Evolutionary conservation across 2,888 invertebrate species (phyloP).

Genomic region (Athrips mouffetella): DNA sequence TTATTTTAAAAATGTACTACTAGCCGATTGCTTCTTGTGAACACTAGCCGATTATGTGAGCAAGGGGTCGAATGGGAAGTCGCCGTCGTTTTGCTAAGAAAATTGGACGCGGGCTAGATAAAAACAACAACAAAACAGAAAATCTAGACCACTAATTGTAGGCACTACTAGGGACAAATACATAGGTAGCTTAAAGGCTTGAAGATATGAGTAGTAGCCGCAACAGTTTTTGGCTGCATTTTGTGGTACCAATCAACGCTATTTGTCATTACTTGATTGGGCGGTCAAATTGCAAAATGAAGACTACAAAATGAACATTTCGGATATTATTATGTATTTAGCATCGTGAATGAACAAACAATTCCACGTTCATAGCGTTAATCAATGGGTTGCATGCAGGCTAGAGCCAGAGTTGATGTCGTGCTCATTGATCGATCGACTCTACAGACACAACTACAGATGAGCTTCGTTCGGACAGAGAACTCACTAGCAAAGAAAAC

Average conservation of each 20-base stretch:
- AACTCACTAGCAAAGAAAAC: conserved; percentile 48
- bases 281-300: too few relatives aligned
- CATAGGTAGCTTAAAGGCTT: too few relatives aligned
- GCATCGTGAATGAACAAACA: conserved; percentile 77
- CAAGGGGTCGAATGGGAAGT: too few relatives aligned
- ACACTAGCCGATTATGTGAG: conserved; percentile 4
- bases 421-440: conserved; percentile 77
- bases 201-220: too few relatives aligned
- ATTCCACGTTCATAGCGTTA: conserved; percentile 77
- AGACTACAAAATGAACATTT: background rate
- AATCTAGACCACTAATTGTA: too few relatives aligned
- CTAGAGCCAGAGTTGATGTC: conserved; percentile 67
- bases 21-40: conserved; percentile 3
- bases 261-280: too few relatives aligned
- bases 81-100: too few relatives aligned
- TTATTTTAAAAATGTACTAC: background rate
- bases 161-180: too few relatives aligned
- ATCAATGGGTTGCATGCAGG: conserved; percentile 78
- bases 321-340: conserved; percentile 71
- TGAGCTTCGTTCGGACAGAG: conserved; percentile 36
- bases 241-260: too few relatives aligned
- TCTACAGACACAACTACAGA: conserved; percentile 59
- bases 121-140: too few relatives aligned
- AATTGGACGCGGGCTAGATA: too few relatives aligned
- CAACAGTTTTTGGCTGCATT: too few relatives aligned